These are phyloP conservation scores for Salvelinus fontinalis DNA, from an alignment of 2,113 vertebrate genomes.

Conservation along the genomic window DNA sequence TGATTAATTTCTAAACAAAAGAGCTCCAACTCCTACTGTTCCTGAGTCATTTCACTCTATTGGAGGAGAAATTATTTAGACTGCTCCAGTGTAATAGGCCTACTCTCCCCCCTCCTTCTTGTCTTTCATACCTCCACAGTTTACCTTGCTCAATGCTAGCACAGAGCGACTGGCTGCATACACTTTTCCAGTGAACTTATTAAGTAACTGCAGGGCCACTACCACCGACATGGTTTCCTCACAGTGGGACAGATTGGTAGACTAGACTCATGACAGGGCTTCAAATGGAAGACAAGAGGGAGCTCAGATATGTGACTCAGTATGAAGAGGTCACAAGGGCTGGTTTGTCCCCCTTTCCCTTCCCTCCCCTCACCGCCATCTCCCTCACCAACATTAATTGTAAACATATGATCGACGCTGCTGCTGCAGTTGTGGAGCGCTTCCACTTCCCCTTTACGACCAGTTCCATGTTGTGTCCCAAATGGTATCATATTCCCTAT, in stretches of 20 bases:
- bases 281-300: conserved; percentile 67
- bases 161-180: conserved; percentile 34
- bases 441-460: conserved; percentile 29
- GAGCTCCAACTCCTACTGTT: conserved; percentile 50
- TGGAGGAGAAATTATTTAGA: conserved; percentile 60
- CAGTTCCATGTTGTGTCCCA: conserved; percentile 26
- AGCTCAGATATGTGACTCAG: conserved; percentile 71
- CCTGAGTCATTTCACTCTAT: conserved; percentile 23
- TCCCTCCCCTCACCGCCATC: conserved; percentile 18
- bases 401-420: conserved; percentile 67
- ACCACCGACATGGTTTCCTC: conserved; percentile 31
- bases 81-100: conserved; percentile 3
- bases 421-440: conserved; percentile 14
- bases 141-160: conserved; percentile 28
- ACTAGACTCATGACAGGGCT: conserved; percentile 66
- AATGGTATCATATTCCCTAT: no score
- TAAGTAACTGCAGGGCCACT: not conserved
- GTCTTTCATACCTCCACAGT: conserved; percentile 50
- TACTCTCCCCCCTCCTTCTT: conserved; percentile 24
- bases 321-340: no score
- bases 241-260: conserved; percentile 65
- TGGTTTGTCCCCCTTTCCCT: not conserved
- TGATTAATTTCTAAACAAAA: conserved; percentile 49
- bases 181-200: conserved; percentile 40
- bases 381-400: conserved; percentile 60